These are phyloP conservation scores for Phymatocera aterrima DNA, from an alignment of 2,888 invertebrate genomes.

Conservation along the genomic window DNA sequence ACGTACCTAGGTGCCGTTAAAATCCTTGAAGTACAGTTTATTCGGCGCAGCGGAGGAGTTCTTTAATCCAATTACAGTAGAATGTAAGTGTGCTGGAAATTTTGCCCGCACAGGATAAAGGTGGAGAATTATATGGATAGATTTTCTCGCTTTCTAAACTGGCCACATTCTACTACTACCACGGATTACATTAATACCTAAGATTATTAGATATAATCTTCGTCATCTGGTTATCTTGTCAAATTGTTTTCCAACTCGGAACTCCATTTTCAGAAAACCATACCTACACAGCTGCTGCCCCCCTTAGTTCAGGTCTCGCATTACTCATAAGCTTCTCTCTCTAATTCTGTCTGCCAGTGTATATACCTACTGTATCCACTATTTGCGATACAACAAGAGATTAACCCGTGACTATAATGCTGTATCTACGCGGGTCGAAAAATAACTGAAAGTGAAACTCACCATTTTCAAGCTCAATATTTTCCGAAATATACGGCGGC, in stretches of 20 bases:
- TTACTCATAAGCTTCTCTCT: neutral
- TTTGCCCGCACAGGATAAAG: slow-evolving; percentile 4
- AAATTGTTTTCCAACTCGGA: slow-evolving; percentile 39
- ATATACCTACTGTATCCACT: neutral
- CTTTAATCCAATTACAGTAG: slow-evolving; percentile 39
- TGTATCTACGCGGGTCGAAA: neutral
- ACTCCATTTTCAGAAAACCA: slow-evolving; percentile 1
- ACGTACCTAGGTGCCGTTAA: neutral
- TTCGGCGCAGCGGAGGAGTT: neutral
- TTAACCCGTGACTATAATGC: neutral
- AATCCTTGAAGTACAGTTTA: slow-evolving; percentile 3
- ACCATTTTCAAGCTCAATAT: neutral
- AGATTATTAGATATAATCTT: slow-evolving; percentile 38
- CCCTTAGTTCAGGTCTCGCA: neutral
- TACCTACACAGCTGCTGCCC: neutral
- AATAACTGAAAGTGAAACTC: slow-evolving; percentile 12
- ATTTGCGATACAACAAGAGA: neutral
- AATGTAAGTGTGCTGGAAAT: slow-evolving; percentile 40
- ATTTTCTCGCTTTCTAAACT: no score
- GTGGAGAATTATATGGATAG: slow-evolving; percentile 18
- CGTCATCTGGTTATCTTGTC: slow-evolving; percentile 41
- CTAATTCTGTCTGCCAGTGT: neutral
- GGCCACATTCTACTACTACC: no score
- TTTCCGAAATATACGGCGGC: neutral
- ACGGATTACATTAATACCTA: neutral